Evolutionary conservation across 2,888 invertebrate genomes (phyloP).

Genomic region (Ashinkailepas kermadecensis): DNA sequence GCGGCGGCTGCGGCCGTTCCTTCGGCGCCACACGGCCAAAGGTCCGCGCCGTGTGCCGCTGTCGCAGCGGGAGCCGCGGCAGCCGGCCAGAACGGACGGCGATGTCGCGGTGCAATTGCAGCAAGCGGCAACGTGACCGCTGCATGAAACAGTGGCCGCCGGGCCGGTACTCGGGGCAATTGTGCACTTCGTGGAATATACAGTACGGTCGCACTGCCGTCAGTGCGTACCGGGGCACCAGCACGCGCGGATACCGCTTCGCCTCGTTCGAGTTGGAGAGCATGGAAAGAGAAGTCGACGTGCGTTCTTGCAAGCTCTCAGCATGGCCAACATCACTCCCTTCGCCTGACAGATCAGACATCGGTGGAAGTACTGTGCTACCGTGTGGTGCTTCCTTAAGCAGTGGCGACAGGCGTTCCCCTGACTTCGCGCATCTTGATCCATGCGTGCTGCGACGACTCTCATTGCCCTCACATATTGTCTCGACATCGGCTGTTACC

Average conservation of each 20-base stretch:
- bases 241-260: neutral
- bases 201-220: constrained; percentile 3
- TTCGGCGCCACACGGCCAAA: neutral
- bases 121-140: neutral
- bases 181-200: neutral
- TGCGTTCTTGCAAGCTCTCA: too few relatives aligned
- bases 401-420: too few relatives aligned
- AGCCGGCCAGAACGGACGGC: neutral
- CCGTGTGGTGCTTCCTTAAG: too few relatives aligned
- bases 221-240: neutral
- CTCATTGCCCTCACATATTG: too few relatives aligned
- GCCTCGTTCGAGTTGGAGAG: too few relatives aligned
- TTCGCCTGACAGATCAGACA: too few relatives aligned
- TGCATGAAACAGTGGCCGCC: neutral
- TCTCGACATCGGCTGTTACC: too few relatives aligned
- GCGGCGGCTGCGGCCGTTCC: neutral
- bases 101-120: neutral
- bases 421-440: too few relatives aligned
- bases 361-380: too few relatives aligned
- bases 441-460: too few relatives aligned
- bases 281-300: too few relatives aligned
- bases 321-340: too few relatives aligned
- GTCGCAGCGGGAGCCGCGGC: neutral
- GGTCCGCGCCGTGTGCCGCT: neutral
- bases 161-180: neutral